These are phyloP conservation scores for Chiloscyllium plagiosum DNA, from an alignment of 2,113 vertebrate genomes.

Conservation along the genomic window DNA sequence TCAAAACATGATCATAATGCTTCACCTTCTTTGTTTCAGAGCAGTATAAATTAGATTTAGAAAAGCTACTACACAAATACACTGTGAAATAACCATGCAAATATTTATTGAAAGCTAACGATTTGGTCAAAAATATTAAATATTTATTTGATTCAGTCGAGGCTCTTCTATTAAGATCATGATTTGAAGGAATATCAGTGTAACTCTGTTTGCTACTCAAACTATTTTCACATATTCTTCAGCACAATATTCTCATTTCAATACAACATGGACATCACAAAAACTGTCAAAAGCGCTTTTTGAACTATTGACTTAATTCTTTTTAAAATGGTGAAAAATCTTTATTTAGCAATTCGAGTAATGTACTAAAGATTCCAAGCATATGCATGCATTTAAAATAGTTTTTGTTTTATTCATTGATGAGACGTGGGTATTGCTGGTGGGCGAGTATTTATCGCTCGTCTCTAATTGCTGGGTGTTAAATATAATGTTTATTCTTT, in stretches of 20 bases:
- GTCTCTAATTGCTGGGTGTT: too few species aligned
- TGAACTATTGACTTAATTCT: neutral
- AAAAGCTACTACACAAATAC: neutral
- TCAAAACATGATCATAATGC: too few species aligned
- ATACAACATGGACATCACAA: neutral
- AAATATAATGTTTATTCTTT: neutral
- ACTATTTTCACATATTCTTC: neutral
- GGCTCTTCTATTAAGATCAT: neutral
- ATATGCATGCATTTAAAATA: neutral
- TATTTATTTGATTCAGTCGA: neutral
- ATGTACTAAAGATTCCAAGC: neutral
- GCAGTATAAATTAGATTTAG: conserved; percentile 20
- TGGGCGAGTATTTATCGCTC: too few species aligned
- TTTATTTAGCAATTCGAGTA: too few species aligned
- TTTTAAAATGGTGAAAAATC: neutral
- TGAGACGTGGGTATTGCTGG: too few species aligned
- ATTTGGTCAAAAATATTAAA: neutral
- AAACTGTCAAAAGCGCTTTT: neutral
- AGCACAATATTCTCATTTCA: neutral
- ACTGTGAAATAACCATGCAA: neutral
- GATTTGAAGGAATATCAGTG: neutral
- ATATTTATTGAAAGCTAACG: neutral
- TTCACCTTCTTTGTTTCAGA: neutral
- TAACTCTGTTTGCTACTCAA: neutral
- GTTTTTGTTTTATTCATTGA: neutral